Percentiles rank a stretch among this genome's conserved stretches.
Conservation (phyloP, 1,140 invertebrate genomes). For the Penaeus chinensis region DNA sequence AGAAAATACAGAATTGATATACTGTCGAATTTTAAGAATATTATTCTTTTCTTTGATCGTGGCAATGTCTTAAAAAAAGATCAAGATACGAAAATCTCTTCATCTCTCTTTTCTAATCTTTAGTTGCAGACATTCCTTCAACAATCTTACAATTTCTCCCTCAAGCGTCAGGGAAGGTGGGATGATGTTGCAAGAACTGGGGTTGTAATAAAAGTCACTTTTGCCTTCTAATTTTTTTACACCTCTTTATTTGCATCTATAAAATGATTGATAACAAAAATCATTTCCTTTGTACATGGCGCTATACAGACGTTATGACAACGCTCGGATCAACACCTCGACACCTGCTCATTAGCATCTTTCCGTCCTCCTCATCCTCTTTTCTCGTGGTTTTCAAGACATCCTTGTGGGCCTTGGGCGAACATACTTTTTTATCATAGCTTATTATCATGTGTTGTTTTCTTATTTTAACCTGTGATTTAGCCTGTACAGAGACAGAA, state of each 20-base stretch:
- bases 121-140: too few species aligned
- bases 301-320: slow-evolving; percentile 53
- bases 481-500: slow-evolving; percentile 2
- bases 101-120: too few species aligned
- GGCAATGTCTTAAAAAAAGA: too few species aligned
- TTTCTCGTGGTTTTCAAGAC: slow-evolving; percentile 3
- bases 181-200: neutral
- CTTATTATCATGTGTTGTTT: neutral
- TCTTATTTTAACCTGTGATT: neutral
- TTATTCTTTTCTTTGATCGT: too few species aligned
- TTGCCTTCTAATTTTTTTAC: slow-evolving; percentile 56
- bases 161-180: too few species aligned
- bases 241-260: slow-evolving; percentile 62
- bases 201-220: slow-evolving; percentile 32
- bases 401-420: slow-evolving; percentile 24
- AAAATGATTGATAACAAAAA: slow-evolving; percentile 63
- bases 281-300: slow-evolving; percentile 61
- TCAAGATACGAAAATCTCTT: too few species aligned
- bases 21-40: too few species aligned
- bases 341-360: neutral
- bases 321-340: slow-evolving; percentile 5
- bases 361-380: neutral
- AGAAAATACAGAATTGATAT: too few species aligned
- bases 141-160: neutral
- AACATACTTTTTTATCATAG: neutral